Percentiles rank a stretch among this genome's conserved stretches.
phyloP scores from a whole-genome alignment of 2,888 invertebrate species.

The Gymnocheta viridis region DNA sequence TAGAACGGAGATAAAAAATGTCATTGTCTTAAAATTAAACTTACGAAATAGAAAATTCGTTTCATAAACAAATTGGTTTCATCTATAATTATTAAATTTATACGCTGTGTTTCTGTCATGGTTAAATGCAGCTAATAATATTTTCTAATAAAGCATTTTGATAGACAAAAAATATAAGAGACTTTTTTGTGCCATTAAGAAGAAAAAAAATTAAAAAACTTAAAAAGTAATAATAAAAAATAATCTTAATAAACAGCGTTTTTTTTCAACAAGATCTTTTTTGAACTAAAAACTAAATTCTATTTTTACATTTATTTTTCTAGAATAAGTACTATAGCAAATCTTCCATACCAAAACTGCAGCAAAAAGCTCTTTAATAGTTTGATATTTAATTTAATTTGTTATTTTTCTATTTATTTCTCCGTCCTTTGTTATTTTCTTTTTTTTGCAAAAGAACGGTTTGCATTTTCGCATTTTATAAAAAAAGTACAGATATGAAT shows the following conservation, averaged over 20 bases:
- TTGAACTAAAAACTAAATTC: background rate
- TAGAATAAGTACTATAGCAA: background rate
- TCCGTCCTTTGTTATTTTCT: constrained; percentile 13
- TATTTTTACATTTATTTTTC: background rate
- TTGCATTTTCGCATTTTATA: background rate
- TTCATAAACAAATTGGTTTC: background rate
- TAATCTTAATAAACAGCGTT: background rate
- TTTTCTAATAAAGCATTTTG: constrained; percentile 12
- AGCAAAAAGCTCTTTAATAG: background rate
- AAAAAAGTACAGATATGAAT: background rate
- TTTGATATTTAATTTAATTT: background rate
- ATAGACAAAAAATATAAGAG: constrained; percentile 45
- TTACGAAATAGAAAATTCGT: background rate
- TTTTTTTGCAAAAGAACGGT: background rate
- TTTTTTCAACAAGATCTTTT: background rate
- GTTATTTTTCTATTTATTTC: background rate
- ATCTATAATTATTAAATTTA: background rate
- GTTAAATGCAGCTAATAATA: background rate
- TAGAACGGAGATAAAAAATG: background rate
- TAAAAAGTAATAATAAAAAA: constrained; percentile 3
- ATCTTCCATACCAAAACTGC: constrained; percentile 22
- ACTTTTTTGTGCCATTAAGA: constrained; percentile 62
- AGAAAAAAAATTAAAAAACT: constrained; percentile 1
- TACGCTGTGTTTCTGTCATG: background rate
- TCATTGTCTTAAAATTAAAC: background rate